Base-by-base conservation (phyloP, 2,113 vertebrate species). In the Sylvilagus bachmani region DNA sequence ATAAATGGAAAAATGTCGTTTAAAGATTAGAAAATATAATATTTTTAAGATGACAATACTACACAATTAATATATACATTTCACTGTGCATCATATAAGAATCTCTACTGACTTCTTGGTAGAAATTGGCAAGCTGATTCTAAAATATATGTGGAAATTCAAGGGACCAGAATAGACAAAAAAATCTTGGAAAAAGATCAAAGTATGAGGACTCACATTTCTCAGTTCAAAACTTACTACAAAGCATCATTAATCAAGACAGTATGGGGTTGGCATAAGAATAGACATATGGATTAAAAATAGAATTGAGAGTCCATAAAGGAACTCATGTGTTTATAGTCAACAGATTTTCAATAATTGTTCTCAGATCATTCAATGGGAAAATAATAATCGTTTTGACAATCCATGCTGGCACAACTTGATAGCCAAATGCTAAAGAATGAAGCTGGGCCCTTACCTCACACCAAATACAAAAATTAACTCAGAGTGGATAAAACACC, bases 91-190 rank as follows among this genome's bases (percentile, higher is more conserved):
- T 3, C 2, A 21, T 61, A 21, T 8, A 49, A 77, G 33, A 75
- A 24, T 25, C 16, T 29, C 51, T 33, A 21, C 19, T 33, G 10
- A 44, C 5, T 22, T 75, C 33, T n/a, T 55, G 22, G 38, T 55
- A 11, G 58, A 12, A 66, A 49, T 19, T 49, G 36, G 22, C 22
- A 83, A 75, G 29, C 6, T 75, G 14, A 67, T 89, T 82, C 74
- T 6, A 33, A 83, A 83, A 44, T 89, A 21, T 36, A 14, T 44
- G 22, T 66, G 84, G 21, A 87, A 80, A 62, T 64, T 80, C 51
- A 91, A 89, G 22, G 10, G 17, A 69, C 11, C 9, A 51, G 16
- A 69, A 82, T 58, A 96, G 55, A 55, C 24, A 88, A 96, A 95
- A 71, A 4, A 87, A 66, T 86, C n/a, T 75, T 91, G 6, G 69